Evolutionary conservation across 2,797 vertebrate species (phyloP), one percentile per base, ranked within the genome.

Genomic region (Mormyrus hasselquistii): DNA sequence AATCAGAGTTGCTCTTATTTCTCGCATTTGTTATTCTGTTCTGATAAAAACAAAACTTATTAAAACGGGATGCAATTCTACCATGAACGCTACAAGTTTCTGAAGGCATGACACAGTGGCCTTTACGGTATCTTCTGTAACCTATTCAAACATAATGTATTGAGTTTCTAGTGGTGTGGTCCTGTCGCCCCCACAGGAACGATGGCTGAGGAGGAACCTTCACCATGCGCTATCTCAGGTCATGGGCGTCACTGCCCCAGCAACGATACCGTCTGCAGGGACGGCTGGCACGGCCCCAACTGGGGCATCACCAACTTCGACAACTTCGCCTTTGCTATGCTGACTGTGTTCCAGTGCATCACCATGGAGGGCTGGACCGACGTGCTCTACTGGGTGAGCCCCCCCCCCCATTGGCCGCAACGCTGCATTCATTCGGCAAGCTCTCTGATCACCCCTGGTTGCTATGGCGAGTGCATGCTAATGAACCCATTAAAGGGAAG

Each of bases 341-440:
- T 99, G 93, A 99, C 98, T 0, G 98, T 99, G 91, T 99, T 99
- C 93, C 98, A 99, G 96, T 99, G 98, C 88, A 99, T 99, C 93
- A 99, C 98, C 88, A 99, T 99, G 98, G 98, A 99, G 94, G 98
- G 98, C 83, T 99, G 98, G 98, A 99, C 98, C 0, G 98, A 99
- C 12, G 98, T 99, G 90, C 96, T 99, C 3, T 99, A 99, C 94
- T 99, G 98, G 98, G 98, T 99, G 94, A 98, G 98, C 0, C 4
- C 53, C 89, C 12, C 41, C 90, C 89, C 47, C 34, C 89, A 89
- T 90, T 25, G 22, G n/a, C 50, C 0, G 55, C 52, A 82, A 19
- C 14, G 25, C 59, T 87, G 14, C 76, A 86, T 65, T 52, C 73
- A 49, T 49, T 38, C 53, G 2, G 25, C 62, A n/a, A 22, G 50